Percentiles rank a stretch among this genome's conserved stretches.
These are phyloP conservation scores for Pithys albifrons DNA, from an alignment of 2,113 vertebrate genomes.

Conservation along the genomic window DNA sequence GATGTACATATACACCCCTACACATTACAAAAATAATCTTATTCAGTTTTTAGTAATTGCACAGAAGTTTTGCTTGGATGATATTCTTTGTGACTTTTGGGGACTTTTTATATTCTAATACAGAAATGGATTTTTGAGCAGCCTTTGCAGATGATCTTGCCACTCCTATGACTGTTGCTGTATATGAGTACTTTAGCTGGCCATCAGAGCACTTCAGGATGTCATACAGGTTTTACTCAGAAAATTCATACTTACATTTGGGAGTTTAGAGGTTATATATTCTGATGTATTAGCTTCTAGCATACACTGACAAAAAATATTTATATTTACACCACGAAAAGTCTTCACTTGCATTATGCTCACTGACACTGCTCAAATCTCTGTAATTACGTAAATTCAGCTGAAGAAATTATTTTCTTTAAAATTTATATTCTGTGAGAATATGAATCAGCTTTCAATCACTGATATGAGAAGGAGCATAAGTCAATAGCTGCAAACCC, in stretches of 20 bases:
- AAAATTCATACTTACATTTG: neutral
- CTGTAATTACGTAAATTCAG: neutral
- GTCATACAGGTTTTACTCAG: neutral
- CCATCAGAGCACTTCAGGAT: neutral
- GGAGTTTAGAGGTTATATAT: neutral
- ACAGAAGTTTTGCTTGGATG: neutral
- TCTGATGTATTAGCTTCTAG: neutral
- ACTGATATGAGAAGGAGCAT: neutral
- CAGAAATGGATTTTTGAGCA: neutral
- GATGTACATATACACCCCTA: neutral
- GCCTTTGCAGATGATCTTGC: neutral
- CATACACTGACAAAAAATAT: neutral
- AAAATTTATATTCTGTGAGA: neutral
- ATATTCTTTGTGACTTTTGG: neutral
- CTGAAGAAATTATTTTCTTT: neutral
- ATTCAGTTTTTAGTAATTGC: neutral
- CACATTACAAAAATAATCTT: neutral
- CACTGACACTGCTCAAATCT: neutral
- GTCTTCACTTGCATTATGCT: neutral
- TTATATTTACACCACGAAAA: neutral
- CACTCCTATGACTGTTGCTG: neutral
- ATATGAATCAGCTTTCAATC: conserved; percentile 10
- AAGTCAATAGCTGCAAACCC: conserved; percentile 17
- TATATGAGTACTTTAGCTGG: neutral
- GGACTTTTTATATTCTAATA: neutral